phyloP scores from a whole-genome alignment of 1,140 invertebrate species.

The Zaprionus africanus region DNA sequence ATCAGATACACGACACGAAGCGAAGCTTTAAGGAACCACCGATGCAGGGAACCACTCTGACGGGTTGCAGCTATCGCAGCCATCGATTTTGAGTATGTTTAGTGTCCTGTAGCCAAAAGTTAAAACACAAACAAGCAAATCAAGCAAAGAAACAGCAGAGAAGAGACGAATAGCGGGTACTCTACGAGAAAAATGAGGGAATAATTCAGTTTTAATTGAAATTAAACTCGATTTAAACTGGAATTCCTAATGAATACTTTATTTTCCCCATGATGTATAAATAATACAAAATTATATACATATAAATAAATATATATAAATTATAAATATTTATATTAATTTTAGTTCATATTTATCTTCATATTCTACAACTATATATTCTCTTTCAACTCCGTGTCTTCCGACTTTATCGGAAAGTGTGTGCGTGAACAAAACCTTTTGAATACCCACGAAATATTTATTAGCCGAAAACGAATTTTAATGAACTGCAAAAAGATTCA shows the following conservation, averaged over 20 bases:
- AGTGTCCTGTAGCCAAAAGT: conserved; percentile 54
- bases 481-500: conserved; percentile 63
- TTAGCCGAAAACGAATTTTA: conserved; percentile 79
- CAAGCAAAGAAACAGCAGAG: background rate
- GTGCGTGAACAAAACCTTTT: conserved; percentile 20
- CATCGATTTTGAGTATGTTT: conserved; percentile 80
- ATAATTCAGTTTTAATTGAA: background rate
- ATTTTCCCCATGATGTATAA: background rate
- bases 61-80: conserved; percentile 68
- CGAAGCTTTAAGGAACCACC: conserved; percentile 50
- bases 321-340: background rate
- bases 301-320: too few species aligned
- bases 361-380: background rate
- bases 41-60: conserved; percentile 11
- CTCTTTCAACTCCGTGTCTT: background rate
- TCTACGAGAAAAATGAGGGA: background rate
- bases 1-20: conserved; percentile 76
- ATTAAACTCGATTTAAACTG: background rate
- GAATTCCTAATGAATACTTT: background rate
- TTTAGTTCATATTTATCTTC: background rate
- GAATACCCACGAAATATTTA: conserved; percentile 61
- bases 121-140: background rate
- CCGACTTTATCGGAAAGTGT: background rate
- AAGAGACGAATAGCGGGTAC: conserved; percentile 11
- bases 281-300: background rate